These are phyloP conservation scores for Automeris io DNA, from an alignment of 2,888 invertebrate genomes.

Conservation along the genomic window DNA sequence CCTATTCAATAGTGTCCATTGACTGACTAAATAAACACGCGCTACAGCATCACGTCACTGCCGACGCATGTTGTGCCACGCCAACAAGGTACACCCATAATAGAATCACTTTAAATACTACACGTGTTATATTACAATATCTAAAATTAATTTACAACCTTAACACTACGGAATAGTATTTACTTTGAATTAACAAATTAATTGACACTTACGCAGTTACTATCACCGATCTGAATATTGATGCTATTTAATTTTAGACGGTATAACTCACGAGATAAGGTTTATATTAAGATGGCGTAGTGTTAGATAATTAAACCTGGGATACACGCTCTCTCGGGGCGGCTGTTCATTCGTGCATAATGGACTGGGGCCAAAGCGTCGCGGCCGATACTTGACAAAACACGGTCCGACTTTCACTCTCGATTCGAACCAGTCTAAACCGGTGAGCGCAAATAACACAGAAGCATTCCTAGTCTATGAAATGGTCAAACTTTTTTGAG, in stretches of 20 bases:
- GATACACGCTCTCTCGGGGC: constrained; percentile 72
- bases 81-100: constrained; percentile 67
- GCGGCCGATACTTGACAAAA: constrained; percentile 70
- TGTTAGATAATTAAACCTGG: constrained; percentile 55
- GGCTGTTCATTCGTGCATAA: constrained; percentile 75
- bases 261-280: constrained; percentile 23
- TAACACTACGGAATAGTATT: constrained; percentile 14
- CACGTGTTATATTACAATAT: background rate
- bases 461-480: too few species aligned
- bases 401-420: constrained; percentile 72
- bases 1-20: constrained; percentile 33
- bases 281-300: constrained; percentile 18
- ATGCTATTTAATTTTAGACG: constrained; percentile 33
- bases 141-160: constrained; percentile 16
- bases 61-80: constrained; percentile 51
- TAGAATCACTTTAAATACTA: constrained; percentile 32
- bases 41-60: constrained; percentile 57
- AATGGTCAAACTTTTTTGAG: too few species aligned
- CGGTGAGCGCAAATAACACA: too few species aligned
- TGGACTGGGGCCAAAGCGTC: constrained; percentile 59
- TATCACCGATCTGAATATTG: constrained; percentile 29
- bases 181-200: constrained; percentile 17
- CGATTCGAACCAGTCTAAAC: constrained; percentile 50
- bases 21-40: constrained; percentile 47
- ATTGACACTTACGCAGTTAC: constrained; percentile 32